These are phyloP conservation scores for Elmis aenea DNA, from an alignment of 2,888 invertebrate genomes.

Conservation along the genomic window DNA sequence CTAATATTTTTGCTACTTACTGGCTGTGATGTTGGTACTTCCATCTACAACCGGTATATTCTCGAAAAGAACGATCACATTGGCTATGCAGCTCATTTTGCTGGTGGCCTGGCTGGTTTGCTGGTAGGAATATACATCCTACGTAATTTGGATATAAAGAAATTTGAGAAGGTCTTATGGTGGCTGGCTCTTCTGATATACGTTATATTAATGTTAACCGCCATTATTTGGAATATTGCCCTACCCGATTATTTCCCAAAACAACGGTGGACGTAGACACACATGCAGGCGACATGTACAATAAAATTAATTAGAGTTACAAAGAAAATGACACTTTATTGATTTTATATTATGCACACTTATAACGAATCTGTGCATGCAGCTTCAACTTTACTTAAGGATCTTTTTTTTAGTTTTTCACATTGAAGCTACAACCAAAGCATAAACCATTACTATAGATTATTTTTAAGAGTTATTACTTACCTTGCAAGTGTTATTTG, in stretches of 20 bases:
- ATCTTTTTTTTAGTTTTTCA: too few relatives aligned
- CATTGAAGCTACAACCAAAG: too few relatives aligned
- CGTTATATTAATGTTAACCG: constrained; percentile 48
- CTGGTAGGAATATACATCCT: constrained; percentile 61
- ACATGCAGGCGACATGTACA: too few relatives aligned
- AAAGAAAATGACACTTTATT: too few relatives aligned
- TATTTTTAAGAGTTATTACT: too few relatives aligned
- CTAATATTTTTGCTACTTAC: constrained; percentile 77
- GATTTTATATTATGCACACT: too few relatives aligned
- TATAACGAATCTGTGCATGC: too few relatives aligned
- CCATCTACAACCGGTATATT: constrained; percentile 83
- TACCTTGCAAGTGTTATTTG: too few relatives aligned
- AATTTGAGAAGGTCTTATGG: constrained; percentile 57
- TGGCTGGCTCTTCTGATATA: constrained; percentile 53
- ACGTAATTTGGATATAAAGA: constrained; percentile 56
- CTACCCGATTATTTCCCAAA: constrained; percentile 40
- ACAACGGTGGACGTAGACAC: too few relatives aligned
- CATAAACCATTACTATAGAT: too few relatives aligned
- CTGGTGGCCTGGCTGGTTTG: constrained; percentile 82
- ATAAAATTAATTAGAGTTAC: too few relatives aligned
- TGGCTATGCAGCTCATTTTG: constrained; percentile 92
- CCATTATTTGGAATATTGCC: constrained; percentile 52
- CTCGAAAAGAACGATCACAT: constrained; percentile 68
- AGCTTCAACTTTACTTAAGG: too few relatives aligned
- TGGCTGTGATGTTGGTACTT: constrained; percentile 80